Percentiles rank a stretch among this genome's conserved stretches.
phyloP scores from a whole-genome alignment of 2,113 vertebrate genomes.

The Pelobates fuscus region DNA sequence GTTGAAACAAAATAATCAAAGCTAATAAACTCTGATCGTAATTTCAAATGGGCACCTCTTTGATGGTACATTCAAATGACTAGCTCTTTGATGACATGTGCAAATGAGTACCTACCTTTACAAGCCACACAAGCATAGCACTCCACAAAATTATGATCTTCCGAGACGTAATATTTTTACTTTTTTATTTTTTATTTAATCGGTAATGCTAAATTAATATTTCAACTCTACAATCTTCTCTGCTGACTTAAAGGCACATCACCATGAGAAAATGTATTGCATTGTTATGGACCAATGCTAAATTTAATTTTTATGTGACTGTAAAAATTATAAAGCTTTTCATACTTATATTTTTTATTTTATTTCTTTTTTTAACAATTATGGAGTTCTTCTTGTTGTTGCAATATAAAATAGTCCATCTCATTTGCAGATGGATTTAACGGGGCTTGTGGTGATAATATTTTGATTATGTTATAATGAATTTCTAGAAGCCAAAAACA shows the following conservation, averaged over 20 bases:
- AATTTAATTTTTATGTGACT: neutral
- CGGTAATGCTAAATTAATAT: too few relatives aligned
- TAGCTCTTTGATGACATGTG: slow-evolving; percentile 11
- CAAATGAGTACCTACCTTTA: slow-evolving; percentile 8
- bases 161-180: neutral
- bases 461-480: slow-evolving; percentile 29
- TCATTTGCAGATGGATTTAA: slow-evolving; percentile 29
- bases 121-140: neutral
- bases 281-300: neutral
- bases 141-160: neutral
- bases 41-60: slow-evolving; percentile 20
- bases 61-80: slow-evolving; percentile 12
- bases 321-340: slow-evolving; percentile 7
- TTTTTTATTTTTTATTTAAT: too few relatives aligned
- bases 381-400: slow-evolving; percentile 13
- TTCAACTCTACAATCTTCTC: too few relatives aligned
- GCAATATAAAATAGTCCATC: slow-evolving; percentile 25
- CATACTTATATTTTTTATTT: neutral
- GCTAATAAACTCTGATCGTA: slow-evolving; percentile 40
- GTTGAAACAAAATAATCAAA: slow-evolving; percentile 37
- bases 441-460: slow-evolving; percentile 32
- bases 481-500: slow-evolving; percentile 27
- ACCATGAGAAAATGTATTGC: too few relatives aligned
- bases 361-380: neutral
- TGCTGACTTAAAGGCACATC: too few relatives aligned